These are phyloP conservation scores for Drosophila pseudoobscura DNA, from an alignment of 1,140 invertebrate species.

Conservation along the genomic window DNA sequence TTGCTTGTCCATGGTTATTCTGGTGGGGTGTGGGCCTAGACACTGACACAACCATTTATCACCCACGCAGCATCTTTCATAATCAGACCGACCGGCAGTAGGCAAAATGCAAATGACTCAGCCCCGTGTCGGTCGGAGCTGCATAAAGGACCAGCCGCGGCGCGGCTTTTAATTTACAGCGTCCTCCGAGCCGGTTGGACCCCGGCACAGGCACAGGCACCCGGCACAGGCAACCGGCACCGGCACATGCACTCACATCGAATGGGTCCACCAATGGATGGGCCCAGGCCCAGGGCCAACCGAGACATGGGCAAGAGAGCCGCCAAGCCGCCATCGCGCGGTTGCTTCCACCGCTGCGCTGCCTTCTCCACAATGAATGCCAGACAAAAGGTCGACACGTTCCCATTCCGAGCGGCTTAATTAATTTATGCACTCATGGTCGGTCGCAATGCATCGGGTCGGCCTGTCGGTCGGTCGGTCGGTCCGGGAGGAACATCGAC, in stretches of 20 bases:
- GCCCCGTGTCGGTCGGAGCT: slow-evolving; percentile 22
- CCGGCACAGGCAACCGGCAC: slow-evolving; percentile 8
- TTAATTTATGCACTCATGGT: slow-evolving; percentile 82
- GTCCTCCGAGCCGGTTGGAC: slow-evolving; percentile 64
- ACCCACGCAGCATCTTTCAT: slow-evolving; percentile 83
- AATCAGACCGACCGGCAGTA: slow-evolving; percentile 72
- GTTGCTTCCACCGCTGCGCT: background rate
- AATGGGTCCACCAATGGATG: too few relatives aligned
- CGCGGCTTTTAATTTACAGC: slow-evolving; percentile 79
- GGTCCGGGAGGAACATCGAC: too few relatives aligned
- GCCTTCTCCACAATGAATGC: slow-evolving; percentile 62
- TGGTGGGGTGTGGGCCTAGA: slow-evolving; percentile 11
- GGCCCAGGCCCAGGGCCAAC: background rate
- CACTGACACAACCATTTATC: slow-evolving; percentile 80
- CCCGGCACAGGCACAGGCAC: slow-evolving; percentile 17
- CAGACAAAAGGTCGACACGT: slow-evolving; percentile 83
- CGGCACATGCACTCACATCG: slow-evolving; percentile 7
- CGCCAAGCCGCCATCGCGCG: slow-evolving; percentile 53
- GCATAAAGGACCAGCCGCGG: slow-evolving; percentile 61
- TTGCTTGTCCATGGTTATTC: background rate
- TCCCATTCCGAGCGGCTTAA: slow-evolving; percentile 82
- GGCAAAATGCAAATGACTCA: slow-evolving; percentile 82
- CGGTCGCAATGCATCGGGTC: slow-evolving; percentile 63
- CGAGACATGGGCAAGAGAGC: slow-evolving; percentile 1
- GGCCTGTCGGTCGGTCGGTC: background rate